A percentile compares a stretch with the other conserved stretches of the same genome.
Conservation (phyloP, 2,797 vertebrate species). For the Brotogeris chrysoptera region DNA sequence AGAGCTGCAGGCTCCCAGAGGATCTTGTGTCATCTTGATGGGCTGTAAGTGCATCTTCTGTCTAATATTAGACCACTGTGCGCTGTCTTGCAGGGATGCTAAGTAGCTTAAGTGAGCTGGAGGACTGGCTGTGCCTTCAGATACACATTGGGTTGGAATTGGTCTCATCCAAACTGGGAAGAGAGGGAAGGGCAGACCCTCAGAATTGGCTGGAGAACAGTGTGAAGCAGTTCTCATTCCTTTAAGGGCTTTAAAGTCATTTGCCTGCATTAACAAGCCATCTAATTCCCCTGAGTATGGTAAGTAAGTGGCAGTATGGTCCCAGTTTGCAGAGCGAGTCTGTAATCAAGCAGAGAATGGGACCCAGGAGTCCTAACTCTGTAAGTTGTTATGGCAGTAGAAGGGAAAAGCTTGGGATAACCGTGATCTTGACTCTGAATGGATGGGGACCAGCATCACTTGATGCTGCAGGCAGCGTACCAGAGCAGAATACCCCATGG, state of each 20-base stretch:
- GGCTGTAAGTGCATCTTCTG: neutral
- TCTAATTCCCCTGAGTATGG: neutral
- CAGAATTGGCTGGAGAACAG: neutral
- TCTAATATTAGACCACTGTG: neutral
- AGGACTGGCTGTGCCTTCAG: neutral
- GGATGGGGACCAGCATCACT: neutral
- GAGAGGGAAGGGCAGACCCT: neutral
- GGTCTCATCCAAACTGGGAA: neutral
- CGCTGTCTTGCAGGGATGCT: neutral
- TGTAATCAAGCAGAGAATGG: neutral
- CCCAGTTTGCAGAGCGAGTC: neutral
- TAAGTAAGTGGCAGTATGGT: neutral
- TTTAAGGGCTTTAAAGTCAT: neutral
- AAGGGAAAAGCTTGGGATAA: neutral
- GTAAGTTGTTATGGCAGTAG: neutral
- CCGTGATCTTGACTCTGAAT: fast-evolving
- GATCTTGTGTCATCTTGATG: neutral
- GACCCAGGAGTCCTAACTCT: neutral
- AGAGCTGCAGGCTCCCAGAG: neutral
- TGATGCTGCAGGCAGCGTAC: neutral
- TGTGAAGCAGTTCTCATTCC: neutral
- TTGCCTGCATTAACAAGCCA: neutral
- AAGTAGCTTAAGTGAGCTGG: neutral
- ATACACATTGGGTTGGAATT: neutral
- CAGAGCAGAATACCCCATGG: neutral